Evolutionary conservation across 1,140 invertebrate species (phyloP), one percentile per base, ranked within the genome.

Genomic region (Sitobion miscanthi): DNA sequence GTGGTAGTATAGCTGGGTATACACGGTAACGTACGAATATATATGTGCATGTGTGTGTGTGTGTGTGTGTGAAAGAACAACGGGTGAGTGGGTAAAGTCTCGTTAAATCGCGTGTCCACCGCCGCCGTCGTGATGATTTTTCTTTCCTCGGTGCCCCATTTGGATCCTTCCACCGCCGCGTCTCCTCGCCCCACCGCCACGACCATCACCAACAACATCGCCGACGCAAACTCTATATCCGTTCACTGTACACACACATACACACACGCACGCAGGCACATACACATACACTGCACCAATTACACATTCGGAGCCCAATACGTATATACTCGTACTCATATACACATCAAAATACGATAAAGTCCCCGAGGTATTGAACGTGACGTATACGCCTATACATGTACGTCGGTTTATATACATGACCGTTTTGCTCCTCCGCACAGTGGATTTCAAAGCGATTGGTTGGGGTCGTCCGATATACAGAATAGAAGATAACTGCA

Each of bases 21-120:
- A 30, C 14, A 54, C 57, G 54, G 42, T 23, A 21, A 35, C 38
- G 89, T 57, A n/a, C 21, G n/a, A 21, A 17, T 42, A 11, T 69
- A 23, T 90, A 30, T 88, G 8, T 89, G 35, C 54, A 20, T 35
- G 49, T 23, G 30, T 21, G 45, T 90, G 20, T 35, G 45, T 90
- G 20, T 35, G 38, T 30, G 52, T 23, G 42, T 47, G 38, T 49
- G 45, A 8, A 38, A 38, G 49, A 38, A 54, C 52, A 38, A 35
- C 35, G 49, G 85, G 45, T 42, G 14, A 77, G 62, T 9, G 62
- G n/a, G 57, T 11, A 38, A 54, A 52, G 82, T 54, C 82, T 86
- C 82, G 49, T 86, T 85, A 85, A 93, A 86, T 54, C 49, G 77
- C 25, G 77, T 92, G 91, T 86, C 49, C 82, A 86, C 82, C 35